Base-by-base conservation (phyloP, 2,888 invertebrate genomes). In the Apomyelois bistriatella region DNA sequence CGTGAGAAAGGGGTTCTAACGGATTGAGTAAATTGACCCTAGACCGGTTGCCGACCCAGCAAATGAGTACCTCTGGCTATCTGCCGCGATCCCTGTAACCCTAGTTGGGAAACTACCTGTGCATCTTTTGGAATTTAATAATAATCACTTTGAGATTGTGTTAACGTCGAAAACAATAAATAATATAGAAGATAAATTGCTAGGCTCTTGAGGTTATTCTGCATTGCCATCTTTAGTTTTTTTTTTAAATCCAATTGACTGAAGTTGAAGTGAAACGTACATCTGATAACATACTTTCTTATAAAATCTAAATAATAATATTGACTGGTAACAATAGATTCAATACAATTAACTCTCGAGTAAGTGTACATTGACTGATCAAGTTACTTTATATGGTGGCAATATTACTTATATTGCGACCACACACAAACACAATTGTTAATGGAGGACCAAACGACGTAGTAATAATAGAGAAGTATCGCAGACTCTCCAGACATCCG, bases 1-100 rank as follows among this genome's bases (percentile, higher is more conserved):
- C 71, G 70, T 70, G 70, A 64, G 70, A 71, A 70, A 65, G 59
- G 56, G 58, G 58, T 43, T 49, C 59, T 67, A 68, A 71, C 65
- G 65, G 68, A 57, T 60, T 48, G 58, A 54, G 53, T 59, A 58
- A 63, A 66, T 65, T 70, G 71, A 69, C 66, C 70, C 62, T 58
- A 58, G 57, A 58, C 58, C 60, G 60, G 60, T 61, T 62, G 53
- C 54, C 52, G 61, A 59, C 60, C 62, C 56, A 47, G 60, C 57
- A 61, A 58, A 64, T 53, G 50, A 58, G 58, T 52, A 56, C 58
- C 61, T 54, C 57, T 57, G 53, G 59, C 55, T 40, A 56, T 54
- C 54, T 28, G 49, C 54, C 49, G 17, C 56, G 55, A 55, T 54
- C 57, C 54, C 47, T 46, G 49, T 48, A 43, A 37, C 48, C 53